A percentile compares a stretch with the other conserved stretches of the same genome.
Conservation (phyloP, 2,888 invertebrate species). For the Hofmannophila pseudospretella region DNA sequence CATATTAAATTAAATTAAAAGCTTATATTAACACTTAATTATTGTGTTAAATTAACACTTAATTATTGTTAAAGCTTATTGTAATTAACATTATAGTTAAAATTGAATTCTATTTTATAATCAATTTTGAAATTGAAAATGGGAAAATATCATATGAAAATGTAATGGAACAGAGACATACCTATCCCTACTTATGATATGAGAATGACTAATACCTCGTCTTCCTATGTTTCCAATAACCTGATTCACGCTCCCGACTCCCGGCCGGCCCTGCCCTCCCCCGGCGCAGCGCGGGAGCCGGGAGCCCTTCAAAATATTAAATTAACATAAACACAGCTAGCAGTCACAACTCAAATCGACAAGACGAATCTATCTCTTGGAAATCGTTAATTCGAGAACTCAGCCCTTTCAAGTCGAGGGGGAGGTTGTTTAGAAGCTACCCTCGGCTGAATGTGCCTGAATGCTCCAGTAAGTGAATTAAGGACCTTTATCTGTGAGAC, state of each 20-base stretch:
- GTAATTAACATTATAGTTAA: too few relatives aligned
- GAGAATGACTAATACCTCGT: too few relatives aligned
- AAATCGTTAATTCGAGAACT: slow-evolving; percentile 59
- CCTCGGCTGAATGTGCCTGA: slow-evolving; percentile 37
- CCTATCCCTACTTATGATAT: too few relatives aligned
- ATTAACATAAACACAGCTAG: slow-evolving; percentile 63
- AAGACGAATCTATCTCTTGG: slow-evolving; percentile 63
- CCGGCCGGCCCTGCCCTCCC: slow-evolving; percentile 16
- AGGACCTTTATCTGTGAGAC: slow-evolving; percentile 12
- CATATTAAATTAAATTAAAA: too few relatives aligned
- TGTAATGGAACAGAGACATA: too few relatives aligned
- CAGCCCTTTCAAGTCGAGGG: slow-evolving; percentile 24
- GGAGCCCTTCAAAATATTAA: slow-evolving; percentile 53
- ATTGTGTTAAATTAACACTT: too few relatives aligned
- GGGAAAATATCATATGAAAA: too few relatives aligned
- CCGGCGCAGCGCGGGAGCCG: too few relatives aligned
- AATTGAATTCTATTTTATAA: too few relatives aligned
- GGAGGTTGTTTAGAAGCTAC: slow-evolving; percentile 27
- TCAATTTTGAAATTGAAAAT: too few relatives aligned
- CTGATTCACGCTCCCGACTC: slow-evolving; percentile 6
- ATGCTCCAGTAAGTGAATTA: slow-evolving; percentile 53
- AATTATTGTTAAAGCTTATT: too few relatives aligned
- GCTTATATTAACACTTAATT: too few relatives aligned
- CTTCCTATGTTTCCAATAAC: neutral
- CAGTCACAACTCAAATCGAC: slow-evolving; percentile 60